These are phyloP conservation scores for Drosophila rubida DNA, from an alignment of 2,888 invertebrate species.

Conservation along the genomic window DNA sequence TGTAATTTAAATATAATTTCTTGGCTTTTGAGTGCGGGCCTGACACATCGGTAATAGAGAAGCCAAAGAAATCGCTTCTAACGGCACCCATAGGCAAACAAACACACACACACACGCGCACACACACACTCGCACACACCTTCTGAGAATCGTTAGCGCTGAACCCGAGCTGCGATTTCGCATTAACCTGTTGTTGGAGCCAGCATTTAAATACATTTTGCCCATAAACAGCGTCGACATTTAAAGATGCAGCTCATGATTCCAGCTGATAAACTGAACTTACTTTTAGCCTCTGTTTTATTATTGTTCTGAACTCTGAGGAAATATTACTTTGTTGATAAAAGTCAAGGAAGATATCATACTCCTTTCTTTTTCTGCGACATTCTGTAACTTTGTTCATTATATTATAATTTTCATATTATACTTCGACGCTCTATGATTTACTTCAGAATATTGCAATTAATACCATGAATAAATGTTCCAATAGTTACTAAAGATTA, in stretches of 20 bases:
- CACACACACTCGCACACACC: not conserved
- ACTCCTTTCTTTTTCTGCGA: too few relatives aligned
- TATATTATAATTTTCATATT: too few relatives aligned
- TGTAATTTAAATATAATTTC: slow-evolving; percentile 45
- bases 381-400: too few relatives aligned
- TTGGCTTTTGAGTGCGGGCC: slow-evolving; percentile 22
- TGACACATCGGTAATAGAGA: slow-evolving; percentile 63
- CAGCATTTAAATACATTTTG: not conserved
- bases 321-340: too few relatives aligned
- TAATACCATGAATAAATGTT: too few relatives aligned
- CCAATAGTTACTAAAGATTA: too few relatives aligned
- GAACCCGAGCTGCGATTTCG: not conserved
- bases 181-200: not conserved
- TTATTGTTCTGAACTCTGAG: too few relatives aligned
- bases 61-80: slow-evolving; percentile 47
- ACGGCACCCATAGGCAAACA: slow-evolving; percentile 18
- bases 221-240: not conserved
- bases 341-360: too few relatives aligned
- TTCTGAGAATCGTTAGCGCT: not conserved
- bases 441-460: too few relatives aligned
- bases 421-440: too few relatives aligned
- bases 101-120: not conserved
- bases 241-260: not conserved
- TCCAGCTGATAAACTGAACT: not conserved
- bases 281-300: not conserved